Conservation (phyloP, 2,113 vertebrate genomes). For the Saguinus imperator region DNA sequence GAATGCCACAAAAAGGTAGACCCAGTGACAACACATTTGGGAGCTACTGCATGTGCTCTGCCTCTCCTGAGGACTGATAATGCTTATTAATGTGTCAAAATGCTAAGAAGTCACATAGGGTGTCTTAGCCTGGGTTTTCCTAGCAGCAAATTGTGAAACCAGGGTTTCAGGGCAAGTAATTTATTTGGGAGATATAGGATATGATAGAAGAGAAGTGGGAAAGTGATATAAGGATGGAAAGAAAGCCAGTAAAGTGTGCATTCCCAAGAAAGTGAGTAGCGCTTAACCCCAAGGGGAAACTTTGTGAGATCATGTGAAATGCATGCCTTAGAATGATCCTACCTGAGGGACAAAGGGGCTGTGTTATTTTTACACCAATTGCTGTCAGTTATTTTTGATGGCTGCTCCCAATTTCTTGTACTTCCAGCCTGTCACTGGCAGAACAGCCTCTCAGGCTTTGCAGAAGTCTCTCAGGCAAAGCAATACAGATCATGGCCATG, state of each 20-base stretch:
- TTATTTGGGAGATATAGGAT: neutral
- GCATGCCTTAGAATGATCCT: too few species aligned
- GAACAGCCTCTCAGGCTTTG: neutral
- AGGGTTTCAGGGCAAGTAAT: neutral
- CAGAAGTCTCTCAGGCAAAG: neutral
- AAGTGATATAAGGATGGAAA: neutral
- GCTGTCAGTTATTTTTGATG: neutral
- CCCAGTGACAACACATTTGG: neutral
- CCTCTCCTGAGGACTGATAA: neutral
- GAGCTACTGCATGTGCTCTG: neutral
- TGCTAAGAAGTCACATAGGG: neutral
- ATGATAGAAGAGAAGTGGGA: neutral
- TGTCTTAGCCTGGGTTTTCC: neutral
- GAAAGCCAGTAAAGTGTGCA: accelerated
- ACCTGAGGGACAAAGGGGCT: neutral
- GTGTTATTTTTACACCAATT: neutral
- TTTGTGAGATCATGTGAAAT: neutral
- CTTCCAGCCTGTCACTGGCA: neutral
- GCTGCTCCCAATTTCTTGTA: neutral
- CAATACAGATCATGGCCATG: neutral
- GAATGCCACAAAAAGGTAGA: neutral
- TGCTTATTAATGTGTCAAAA: neutral
- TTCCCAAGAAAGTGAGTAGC: neutral
- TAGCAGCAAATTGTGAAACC: neutral
- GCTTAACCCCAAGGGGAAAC: neutral